phyloP scores from a whole-genome alignment of 2,113 vertebrate species.

The Sinocyclocheilus rhinocerous region DNA sequence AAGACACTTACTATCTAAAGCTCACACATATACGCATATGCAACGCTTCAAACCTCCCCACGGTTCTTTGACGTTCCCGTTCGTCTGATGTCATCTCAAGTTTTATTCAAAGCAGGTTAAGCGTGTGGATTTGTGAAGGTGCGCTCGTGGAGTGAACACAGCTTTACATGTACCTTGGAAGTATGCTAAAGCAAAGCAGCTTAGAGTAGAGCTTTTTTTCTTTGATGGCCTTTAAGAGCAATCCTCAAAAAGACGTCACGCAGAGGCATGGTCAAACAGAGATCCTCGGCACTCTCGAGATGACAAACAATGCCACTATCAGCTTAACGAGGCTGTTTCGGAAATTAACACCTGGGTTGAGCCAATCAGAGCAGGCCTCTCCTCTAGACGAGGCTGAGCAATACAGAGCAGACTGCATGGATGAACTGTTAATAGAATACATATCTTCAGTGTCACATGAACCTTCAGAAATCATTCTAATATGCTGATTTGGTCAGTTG shows the following conservation, averaged over 20 bases:
- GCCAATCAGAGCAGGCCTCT: background rate
- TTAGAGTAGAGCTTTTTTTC: conserved; percentile 5
- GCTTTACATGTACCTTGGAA: conserved; percentile 13
- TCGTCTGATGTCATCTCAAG: conserved; percentile 41
- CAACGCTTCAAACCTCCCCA: conserved; percentile 6
- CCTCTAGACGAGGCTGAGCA: background rate
- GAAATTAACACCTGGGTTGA: background rate
- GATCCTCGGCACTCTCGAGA: background rate
- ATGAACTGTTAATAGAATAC: background rate
- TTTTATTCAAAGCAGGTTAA: conserved; percentile 35
- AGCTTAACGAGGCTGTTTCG: background rate
- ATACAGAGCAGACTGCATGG: background rate
- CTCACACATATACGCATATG: conserved; percentile 14
- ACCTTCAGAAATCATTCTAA: background rate
- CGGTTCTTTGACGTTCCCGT: background rate
- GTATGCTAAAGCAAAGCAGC: conserved; percentile 26
- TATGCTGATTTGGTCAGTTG: background rate
- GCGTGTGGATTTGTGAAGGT: conserved; percentile 32
- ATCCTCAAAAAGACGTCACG: background rate
- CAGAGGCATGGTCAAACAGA: background rate
- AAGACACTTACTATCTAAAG: conserved; percentile 34
- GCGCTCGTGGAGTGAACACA: background rate
- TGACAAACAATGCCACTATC: background rate
- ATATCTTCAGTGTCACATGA: background rate
- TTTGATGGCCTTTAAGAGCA: conserved; percentile 27